Conservation (phyloP, 35 echinoderm and acorn worm genomes). For the Stichopus chloronotus region DNA sequence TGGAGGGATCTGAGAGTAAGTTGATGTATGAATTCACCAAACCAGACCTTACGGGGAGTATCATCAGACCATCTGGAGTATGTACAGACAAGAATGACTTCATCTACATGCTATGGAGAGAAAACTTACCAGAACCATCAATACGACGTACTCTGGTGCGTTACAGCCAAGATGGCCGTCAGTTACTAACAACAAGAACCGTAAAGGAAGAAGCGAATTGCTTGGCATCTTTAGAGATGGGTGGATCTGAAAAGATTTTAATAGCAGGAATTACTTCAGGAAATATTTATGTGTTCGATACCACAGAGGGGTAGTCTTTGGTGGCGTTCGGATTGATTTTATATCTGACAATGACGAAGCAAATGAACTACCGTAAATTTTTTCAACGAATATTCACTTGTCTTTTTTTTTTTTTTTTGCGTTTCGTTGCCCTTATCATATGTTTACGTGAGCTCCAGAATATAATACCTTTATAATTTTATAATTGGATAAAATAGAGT, state of each 20-base stretch:
- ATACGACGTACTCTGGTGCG: neutral
- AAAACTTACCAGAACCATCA: neutral
- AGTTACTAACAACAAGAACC: neutral
- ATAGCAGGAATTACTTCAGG: neutral
- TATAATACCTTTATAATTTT: too few species aligned
- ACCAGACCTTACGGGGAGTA: neutral
- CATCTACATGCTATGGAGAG: constrained; percentile 33
- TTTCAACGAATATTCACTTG: too few species aligned
- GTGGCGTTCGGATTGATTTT: too few species aligned
- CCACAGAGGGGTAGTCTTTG: too few species aligned
- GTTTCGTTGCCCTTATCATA: too few species aligned
- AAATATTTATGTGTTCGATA: neutral
- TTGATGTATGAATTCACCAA: neutral
- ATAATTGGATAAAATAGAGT: too few species aligned
- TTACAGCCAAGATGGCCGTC: constrained; percentile 34
- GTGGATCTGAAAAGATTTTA: neutral
- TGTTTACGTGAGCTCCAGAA: too few species aligned
- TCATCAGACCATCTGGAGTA: neutral
- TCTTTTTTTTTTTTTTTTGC: too few species aligned
- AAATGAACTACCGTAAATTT: too few species aligned
- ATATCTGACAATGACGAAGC: too few species aligned
- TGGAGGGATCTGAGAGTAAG: neutral
- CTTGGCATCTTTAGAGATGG: neutral
- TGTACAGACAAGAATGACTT: constrained; percentile 6
- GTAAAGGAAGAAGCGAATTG: neutral